phyloP scores from a whole-genome alignment of 2,888 invertebrate species.

The Amphipyra berbera region DNA sequence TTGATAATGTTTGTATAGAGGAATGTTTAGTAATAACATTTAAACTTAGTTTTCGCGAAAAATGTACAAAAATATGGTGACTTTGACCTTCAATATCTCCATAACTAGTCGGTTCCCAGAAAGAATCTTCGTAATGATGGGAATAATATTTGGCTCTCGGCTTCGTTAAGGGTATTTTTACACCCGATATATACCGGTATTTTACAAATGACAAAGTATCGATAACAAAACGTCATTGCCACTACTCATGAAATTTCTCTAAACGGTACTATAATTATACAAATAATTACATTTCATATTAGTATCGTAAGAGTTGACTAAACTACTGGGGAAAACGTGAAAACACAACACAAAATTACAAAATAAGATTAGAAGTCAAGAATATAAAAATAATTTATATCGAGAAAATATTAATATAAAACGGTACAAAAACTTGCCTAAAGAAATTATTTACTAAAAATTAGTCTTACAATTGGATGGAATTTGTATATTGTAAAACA shows the following conservation, averaged over 20 bases:
- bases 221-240: background rate
- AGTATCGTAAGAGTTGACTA: too few relatives aligned
- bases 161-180: too few relatives aligned
- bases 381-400: too few relatives aligned
- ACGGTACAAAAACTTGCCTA: conserved; percentile 9
- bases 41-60: too few relatives aligned
- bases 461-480: conserved; percentile 50
- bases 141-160: too few relatives aligned
- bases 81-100: too few relatives aligned
- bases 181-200: background rate
- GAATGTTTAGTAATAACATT: too few relatives aligned
- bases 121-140: too few relatives aligned
- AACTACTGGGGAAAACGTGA: background rate
- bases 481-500: conserved; percentile 30
- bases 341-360: background rate
- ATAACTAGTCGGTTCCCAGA: too few relatives aligned
- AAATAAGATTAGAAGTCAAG: background rate
- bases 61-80: too few relatives aligned
- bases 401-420: background rate
- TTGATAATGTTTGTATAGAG: too few relatives aligned
- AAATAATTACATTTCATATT: conserved; percentile 1
- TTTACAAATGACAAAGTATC: background rate
- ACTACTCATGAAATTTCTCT: background rate
- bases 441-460: conserved; percentile 21
- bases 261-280: background rate